phyloP scores from a whole-genome alignment of 1,140 invertebrate genomes.

The Brachionus plicatilis region DNA sequence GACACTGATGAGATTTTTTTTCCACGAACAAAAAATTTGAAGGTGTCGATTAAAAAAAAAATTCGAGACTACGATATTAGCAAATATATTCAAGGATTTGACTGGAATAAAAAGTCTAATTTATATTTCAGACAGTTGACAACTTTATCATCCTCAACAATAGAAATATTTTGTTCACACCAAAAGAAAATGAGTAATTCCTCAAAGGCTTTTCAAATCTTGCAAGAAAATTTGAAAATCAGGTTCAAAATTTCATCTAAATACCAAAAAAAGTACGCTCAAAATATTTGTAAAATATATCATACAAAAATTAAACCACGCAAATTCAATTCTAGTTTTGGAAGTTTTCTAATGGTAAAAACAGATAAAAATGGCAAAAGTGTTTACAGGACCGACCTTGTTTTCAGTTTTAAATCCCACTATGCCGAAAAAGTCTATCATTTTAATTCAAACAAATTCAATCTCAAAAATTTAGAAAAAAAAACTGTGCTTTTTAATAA shows the following conservation, averaged over 20 bases:
- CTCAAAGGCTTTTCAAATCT: not conserved
- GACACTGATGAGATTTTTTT: conserved; percentile 10
- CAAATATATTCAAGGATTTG: not conserved
- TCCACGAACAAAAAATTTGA: not conserved
- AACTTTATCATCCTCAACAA: not conserved
- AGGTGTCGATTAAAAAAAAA: not conserved
- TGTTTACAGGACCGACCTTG: not conserved
- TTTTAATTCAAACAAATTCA: not conserved
- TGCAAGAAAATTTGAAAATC: not conserved
- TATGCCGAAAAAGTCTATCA: not conserved
- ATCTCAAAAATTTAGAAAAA: not conserved
- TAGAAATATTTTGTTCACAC: not conserved
- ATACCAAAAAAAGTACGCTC: not conserved
- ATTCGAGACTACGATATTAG: not conserved
- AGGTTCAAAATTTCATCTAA: not conserved
- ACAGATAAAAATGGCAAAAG: not conserved
- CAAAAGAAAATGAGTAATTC: not conserved
- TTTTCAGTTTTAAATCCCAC: not conserved
- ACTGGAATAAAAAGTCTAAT: not conserved
- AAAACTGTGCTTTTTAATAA: not conserved
- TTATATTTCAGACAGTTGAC: not conserved
- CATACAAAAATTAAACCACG: not conserved
- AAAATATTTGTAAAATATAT: not conserved
- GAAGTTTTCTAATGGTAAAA: not conserved
- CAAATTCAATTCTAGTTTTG: not conserved